Conservation (phyloP, 2,888 invertebrate species). For the Eledona agricola region DNA sequence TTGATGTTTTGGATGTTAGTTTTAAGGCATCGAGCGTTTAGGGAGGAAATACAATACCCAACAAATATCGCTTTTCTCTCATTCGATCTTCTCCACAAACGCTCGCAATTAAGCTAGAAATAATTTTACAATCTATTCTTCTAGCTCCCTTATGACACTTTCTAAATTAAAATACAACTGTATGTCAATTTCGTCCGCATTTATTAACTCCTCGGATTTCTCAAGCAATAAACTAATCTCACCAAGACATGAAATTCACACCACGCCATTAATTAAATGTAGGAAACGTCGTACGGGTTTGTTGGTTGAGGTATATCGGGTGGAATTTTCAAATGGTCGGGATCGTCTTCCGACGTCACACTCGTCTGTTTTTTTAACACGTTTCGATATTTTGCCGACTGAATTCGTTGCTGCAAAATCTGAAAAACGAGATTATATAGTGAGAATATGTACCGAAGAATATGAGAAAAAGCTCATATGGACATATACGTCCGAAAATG, state of each 20-base stretch:
- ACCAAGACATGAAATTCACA: background rate
- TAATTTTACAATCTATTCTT: conserved; percentile 46
- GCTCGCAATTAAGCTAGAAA: conserved; percentile 43
- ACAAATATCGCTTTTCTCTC: conserved; percentile 20
- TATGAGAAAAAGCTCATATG: too few species aligned
- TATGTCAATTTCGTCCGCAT: conserved; percentile 45
- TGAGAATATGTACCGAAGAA: too few species aligned
- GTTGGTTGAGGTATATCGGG: conserved; percentile 39
- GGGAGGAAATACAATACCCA: conserved; percentile 38
- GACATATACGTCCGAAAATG: too few species aligned
- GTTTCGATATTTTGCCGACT: conserved; percentile 55
- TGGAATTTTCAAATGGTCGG: conserved; percentile 48
- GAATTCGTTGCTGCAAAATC: conserved; percentile 57
- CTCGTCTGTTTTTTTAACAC: conserved; percentile 49
- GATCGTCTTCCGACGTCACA: conserved; percentile 43
- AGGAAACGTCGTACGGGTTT: conserved; percentile 42
- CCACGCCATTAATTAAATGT: conserved; percentile 23
- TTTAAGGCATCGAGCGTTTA: conserved; percentile 44
- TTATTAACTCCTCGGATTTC: conserved; percentile 21
- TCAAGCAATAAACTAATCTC: conserved; percentile 18
- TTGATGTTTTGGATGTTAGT: conserved; percentile 49
- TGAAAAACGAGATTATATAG: too few species aligned
- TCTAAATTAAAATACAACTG: conserved; percentile 47
- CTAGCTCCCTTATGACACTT: conserved; percentile 47
- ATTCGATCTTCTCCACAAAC: conserved; percentile 42